These are phyloP conservation scores for Hydrocynus forskahlii DNA, from an alignment of 2,797 vertebrate species.

Conservation along the genomic window DNA sequence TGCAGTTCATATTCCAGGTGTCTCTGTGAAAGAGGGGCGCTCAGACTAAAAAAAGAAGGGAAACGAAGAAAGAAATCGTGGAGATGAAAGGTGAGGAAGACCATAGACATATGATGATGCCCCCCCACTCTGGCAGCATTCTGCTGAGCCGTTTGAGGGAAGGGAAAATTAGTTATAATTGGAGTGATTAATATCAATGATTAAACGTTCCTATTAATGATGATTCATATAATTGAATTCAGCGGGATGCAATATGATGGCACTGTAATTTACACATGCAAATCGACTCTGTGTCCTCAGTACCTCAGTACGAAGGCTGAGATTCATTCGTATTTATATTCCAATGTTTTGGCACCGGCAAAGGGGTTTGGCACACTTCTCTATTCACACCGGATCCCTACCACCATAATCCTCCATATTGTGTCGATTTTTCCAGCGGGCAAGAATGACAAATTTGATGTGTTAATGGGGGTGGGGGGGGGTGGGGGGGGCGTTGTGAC, in stretches of 20 bases:
- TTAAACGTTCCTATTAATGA: constrained; percentile 73
- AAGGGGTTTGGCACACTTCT: constrained; percentile 20
- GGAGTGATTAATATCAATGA: constrained; percentile 76
- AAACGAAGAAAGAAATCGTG: background rate
- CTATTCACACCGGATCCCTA: constrained; percentile 20
- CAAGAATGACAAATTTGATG: constrained; percentile 38
- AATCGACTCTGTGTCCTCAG: constrained; percentile 55
- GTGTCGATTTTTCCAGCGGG: constrained; percentile 37
- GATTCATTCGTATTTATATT: constrained; percentile 1
- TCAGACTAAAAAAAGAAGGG: background rate
- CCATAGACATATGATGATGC: constrained; percentile 71
- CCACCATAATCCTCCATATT: constrained; percentile 43
- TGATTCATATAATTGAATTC: constrained; percentile 74
- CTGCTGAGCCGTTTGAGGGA: constrained; percentile 57
- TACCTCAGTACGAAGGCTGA: constrained; percentile 2
- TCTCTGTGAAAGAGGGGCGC: background rate
- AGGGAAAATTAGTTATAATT: constrained; percentile 74
- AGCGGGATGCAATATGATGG: constrained; percentile 68
- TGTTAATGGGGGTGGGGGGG: constrained; percentile 18
- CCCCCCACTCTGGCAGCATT: constrained; percentile 59
- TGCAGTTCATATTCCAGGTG: background rate
- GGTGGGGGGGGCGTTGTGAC: constrained; percentile 39
- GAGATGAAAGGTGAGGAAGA: constrained; percentile 47
- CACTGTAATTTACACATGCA: constrained; percentile 65
- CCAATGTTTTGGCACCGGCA: constrained; percentile 9